Evolutionary conservation across 2,113 vertebrate genomes (phyloP).

Genomic region (Protobothrops flavoviridis): DNA sequence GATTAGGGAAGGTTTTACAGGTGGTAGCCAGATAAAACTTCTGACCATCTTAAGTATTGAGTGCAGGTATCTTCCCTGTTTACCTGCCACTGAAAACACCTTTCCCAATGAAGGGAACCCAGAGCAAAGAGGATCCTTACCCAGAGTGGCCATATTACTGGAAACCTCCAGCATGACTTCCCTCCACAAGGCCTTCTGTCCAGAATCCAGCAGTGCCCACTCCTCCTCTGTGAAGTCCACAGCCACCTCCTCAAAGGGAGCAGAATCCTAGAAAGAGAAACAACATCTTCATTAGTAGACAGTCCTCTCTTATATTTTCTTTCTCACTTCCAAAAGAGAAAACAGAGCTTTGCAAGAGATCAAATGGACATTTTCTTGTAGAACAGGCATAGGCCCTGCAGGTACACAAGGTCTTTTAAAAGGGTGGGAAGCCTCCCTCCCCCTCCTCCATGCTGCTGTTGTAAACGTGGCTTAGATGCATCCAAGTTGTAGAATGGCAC

Average conservation of each 20-base stretch:
- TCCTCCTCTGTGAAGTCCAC: not conserved
- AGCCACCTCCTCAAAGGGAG: not conserved
- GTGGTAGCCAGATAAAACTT: not conserved
- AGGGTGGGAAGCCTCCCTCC: not conserved
- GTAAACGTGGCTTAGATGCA: too few species aligned
- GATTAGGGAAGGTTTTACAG: not conserved
- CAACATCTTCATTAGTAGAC: not conserved
- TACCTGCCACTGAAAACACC: not conserved
- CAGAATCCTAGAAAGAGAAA: not conserved
- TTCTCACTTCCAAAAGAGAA: not conserved
- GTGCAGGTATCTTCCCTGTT: not conserved
- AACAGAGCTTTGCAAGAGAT: not conserved
- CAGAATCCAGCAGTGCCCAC: not conserved
- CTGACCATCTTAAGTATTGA: not conserved
- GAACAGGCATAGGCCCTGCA: not conserved
- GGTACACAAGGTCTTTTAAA: not conserved
- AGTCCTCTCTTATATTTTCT: not conserved
- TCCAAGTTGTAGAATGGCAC: not conserved
- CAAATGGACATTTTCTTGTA: not conserved
- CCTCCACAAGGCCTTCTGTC: not conserved
- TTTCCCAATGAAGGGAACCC: not conserved
- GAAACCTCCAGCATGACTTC: not conserved
- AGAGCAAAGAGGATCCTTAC: not conserved
- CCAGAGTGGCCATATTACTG: not conserved
- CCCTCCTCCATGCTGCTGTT: too few species aligned